These are phyloP conservation scores for Ctenopoma kingsleyae DNA, from an alignment of 2,797 vertebrate species.

Conservation along the genomic window DNA sequence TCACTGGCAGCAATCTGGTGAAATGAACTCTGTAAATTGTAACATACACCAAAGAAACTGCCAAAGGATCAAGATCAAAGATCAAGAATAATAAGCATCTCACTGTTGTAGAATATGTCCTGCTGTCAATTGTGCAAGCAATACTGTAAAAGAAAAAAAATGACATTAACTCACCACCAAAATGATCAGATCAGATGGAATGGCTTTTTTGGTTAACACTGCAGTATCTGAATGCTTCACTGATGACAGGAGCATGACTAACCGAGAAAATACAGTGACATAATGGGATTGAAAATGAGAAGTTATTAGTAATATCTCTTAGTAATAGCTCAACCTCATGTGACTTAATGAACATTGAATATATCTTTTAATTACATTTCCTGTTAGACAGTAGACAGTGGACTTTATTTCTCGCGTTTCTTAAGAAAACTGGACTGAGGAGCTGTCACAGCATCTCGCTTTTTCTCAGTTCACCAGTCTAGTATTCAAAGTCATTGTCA, in stretches of 20 bases:
- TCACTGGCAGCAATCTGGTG: not conserved
- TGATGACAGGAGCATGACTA: not conserved
- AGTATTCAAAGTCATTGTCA: slow-evolving; percentile 48
- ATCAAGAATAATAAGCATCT: slow-evolving; percentile 5
- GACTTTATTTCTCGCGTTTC: slow-evolving; percentile 14
- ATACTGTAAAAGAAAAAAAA: slow-evolving; percentile 12
- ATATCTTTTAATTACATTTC: not conserved
- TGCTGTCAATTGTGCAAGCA: slow-evolving; percentile 6
- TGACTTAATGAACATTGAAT: not conserved
- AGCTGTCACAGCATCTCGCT: slow-evolving; percentile 15
- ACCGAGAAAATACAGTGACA: not conserved
- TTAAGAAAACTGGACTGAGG: not conserved
- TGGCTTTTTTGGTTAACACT: not conserved
- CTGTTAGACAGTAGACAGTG: not conserved
- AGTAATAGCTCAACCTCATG: not conserved
- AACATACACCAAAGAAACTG: not conserved
- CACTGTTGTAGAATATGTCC: not conserved
- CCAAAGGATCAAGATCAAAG: slow-evolving; percentile 9
- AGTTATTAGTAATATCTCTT: not conserved
- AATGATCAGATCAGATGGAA: slow-evolving; percentile 1
- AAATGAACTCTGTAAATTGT: slow-evolving; percentile 27
- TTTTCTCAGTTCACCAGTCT: slow-evolving; percentile 54
- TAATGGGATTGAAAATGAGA: not conserved
- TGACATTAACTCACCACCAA: slow-evolving; percentile 7
- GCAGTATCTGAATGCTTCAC: not conserved